Evolutionary conservation across 92 coral and sea anemone species (phyloP), one percentile per base, ranked within the genome.

Genomic region (Epizoanthus stellaris): DNA sequence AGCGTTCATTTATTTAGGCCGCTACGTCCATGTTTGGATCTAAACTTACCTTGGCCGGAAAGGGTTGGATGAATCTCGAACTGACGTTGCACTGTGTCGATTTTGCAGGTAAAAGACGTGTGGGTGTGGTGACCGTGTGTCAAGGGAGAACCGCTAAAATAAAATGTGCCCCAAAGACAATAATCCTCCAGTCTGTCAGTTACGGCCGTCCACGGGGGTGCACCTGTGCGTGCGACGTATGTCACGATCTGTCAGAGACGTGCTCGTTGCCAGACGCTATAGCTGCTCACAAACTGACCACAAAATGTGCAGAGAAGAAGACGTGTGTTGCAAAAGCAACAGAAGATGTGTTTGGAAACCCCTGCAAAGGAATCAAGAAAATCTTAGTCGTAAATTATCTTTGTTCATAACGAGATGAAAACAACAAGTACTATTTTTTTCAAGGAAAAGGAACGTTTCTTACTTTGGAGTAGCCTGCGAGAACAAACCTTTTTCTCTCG

Each of bases 281-380:
- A 30, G 69, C 82, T 61, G 9, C 12, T 14, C 13, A 0, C 3
- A 60, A 77, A n/a, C 36, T 77, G 56, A 38, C 13, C 3, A 1
- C 6, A 20, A 40, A 38, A 34, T 77, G 82, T 38, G 8, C 56
- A 8, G 54, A 61, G 4, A 40, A 60, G 38, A 58, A 34, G 15
- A 40, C 42, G 23, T 77, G 82, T 8, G 39, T 68, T 38, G 56
- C 16, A 39, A 42, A 36, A 5, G 82, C 70, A 60, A 61, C 70
- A 0, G 82, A 61, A 16, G 38, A 61, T 0, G 70, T 38, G 10
- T 40, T 77, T 38, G 82, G 82, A 40, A 77, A 77, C 56, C 82
- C 82, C 20, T 77, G 82, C 57, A 60, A 40, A 77, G 82, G 82
- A 61, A 43, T 77, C 45, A 77, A 77, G 57, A 77, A 77, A 77